Evolutionary conservation across 1,140 invertebrate species (phyloP), one percentile per base, ranked within the genome.

Genomic region (Sarcophaga bullata): DNA sequence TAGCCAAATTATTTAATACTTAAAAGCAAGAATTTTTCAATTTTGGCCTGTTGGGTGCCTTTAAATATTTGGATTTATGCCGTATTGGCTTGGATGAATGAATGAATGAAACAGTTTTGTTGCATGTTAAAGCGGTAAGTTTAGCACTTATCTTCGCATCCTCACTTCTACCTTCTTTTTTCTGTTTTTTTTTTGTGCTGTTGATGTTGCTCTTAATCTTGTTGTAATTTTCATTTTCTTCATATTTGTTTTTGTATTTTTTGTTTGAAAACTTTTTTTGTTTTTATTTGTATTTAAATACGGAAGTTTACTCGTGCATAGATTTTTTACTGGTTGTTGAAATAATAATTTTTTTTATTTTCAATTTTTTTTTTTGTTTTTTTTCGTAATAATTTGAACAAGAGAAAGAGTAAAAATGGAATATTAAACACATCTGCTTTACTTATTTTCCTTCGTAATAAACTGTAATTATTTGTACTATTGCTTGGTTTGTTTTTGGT

Each of bases 91-190:
- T 37, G 25, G 4, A 37, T 37, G 25, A 37, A 37, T 37, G 25
- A 37, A 37, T 37, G 25, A 37, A 78, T 78, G n/a, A 68, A 68
- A 68, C 19, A 68, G 4, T 62, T 76, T 25, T 47, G 47, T 78
- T 78, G 75, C 75, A 78, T 78, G 75, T 78, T 49, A 10, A 49
- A 78, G 50, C 75, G 75, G 75, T 78, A 52, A 78, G 75, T 78
- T 78, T 78, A 52, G n/a, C 48, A 48, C 25, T 54, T 54, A 15
- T 37, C 25, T 37, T 37, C 4, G 25, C 25, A 37, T 37, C 25
- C 25, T 54, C 52, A 54, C 15, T 1, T 54, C 15, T 6, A n/a
- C 37, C 37, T 25, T 17, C 11, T 72, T 9, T 72, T 72, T 72
- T 19, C 19, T 19, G 10, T 8, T 72, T 72, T n/a, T 72, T 62